A percentile compares a stretch with the other conserved stretches of the same genome.
phyloP scores from a whole-genome alignment of 2,113 vertebrate species.

The Urocitellus parryii region DNA sequence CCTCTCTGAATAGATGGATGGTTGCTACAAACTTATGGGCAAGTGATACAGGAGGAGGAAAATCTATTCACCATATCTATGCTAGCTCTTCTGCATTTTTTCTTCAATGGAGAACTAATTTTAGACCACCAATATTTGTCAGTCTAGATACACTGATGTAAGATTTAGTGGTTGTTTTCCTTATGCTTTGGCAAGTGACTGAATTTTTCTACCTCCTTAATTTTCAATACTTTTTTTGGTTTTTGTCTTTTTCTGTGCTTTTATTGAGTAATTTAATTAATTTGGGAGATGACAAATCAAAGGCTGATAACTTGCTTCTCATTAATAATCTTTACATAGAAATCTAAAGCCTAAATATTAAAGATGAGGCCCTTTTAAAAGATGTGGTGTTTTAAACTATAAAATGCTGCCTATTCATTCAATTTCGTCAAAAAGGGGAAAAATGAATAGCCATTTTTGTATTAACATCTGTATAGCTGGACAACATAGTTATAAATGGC shows the following conservation, averaged over 20 bases:
- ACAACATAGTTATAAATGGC: background rate
- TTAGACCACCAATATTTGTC: background rate
- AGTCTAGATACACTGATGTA: background rate
- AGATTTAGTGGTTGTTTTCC: background rate
- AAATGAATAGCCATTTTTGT: background rate
- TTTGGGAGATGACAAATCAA: background rate
- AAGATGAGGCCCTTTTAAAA: constrained; percentile 10
- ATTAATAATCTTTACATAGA: background rate
- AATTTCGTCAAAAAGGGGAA: background rate
- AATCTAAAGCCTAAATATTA: constrained; percentile 11
- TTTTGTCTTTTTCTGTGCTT: background rate
- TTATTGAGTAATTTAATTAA: background rate
- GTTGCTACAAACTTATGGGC: background rate
- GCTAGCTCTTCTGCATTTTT: background rate
- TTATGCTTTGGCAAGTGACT: background rate
- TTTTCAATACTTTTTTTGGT: background rate
- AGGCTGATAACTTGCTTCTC: background rate
- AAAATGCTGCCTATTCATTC: background rate
- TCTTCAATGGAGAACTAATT: background rate
- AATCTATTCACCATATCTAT: background rate
- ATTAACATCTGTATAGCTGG: background rate
- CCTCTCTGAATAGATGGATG: background rate
- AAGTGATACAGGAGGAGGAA: background rate
- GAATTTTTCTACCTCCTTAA: background rate
- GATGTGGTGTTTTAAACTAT: background rate